Evolutionary conservation across 2,113 vertebrate genomes (phyloP).

Genomic region (Campylomormyrus numenius): DNA sequence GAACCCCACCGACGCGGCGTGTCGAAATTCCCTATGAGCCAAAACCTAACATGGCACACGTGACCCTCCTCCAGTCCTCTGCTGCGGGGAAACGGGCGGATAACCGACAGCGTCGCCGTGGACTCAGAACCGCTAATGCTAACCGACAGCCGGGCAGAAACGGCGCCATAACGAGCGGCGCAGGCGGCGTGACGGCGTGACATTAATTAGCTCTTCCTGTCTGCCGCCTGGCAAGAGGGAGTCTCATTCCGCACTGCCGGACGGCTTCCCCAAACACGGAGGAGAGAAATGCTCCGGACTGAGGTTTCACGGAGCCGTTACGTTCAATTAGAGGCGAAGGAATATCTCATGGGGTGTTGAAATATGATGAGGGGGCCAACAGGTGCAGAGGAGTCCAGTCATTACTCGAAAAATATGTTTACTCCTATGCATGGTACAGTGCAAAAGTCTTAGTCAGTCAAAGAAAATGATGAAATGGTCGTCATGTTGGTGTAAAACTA

Average conservation of each 20-base stretch:
- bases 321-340: not conserved
- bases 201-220: slow-evolving; percentile 26
- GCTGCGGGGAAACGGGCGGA: slow-evolving; percentile 5
- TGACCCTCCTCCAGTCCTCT: not conserved
- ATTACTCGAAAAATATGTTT: not conserved
- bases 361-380: not conserved
- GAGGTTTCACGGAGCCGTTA: not conserved
- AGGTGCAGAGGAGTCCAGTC: not conserved
- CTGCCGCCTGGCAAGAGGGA: slow-evolving; percentile 9
- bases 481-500: not conserved
- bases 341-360: not conserved
- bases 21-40: not conserved
- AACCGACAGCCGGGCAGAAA: slow-evolving; percentile 18
- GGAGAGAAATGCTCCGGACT: not conserved
- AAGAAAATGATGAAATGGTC: not conserved
- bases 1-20: not conserved
- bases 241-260: not conserved
- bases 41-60: not conserved
- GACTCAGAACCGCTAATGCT: not conserved
- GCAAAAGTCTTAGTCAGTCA: not conserved
- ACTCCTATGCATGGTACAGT: not conserved
- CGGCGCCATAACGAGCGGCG: slow-evolving; percentile 22
- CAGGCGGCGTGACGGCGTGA: slow-evolving; percentile 21
- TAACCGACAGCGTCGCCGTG: not conserved
- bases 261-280: not conserved